These are phyloP conservation scores for Drosophila truncata DNA, from an alignment of 1,140 invertebrate species.

Conservation along the genomic window DNA sequence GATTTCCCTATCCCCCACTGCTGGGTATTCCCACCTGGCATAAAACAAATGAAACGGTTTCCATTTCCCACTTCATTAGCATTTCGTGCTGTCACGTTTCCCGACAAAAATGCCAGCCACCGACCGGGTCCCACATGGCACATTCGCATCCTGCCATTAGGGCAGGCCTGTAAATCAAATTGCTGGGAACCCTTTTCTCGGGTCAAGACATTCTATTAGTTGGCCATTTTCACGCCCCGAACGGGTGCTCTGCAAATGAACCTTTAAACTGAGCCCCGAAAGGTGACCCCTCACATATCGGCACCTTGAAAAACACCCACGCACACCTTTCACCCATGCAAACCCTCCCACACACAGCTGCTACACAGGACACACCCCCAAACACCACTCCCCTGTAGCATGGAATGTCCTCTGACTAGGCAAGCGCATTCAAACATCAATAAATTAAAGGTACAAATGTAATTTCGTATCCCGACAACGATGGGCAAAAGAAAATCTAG, in stretches of 20 bases:
- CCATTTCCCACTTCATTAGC: conserved; percentile 51
- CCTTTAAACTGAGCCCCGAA: conserved; percentile 56
- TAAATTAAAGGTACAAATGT: conserved; percentile 83
- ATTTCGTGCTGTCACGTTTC: conserved; percentile 47
- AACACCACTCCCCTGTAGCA: neutral
- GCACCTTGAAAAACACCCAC: conserved; percentile 33
- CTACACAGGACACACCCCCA: conserved; percentile 48
- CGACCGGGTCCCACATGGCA: conserved; percentile 24
- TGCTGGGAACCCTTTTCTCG: conserved; percentile 57
- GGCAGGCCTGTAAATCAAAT: conserved; percentile 53
- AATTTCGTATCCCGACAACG: conserved; percentile 70
- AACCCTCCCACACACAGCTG: conserved; percentile 46
- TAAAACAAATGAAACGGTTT: conserved; percentile 48
- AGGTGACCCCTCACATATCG: conserved; percentile 47
- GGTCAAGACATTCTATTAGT: conserved; percentile 69
- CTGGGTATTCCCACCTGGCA: conserved; percentile 30
- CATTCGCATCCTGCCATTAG: conserved; percentile 54
- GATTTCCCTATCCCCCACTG: conserved; percentile 18
- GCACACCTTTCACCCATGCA: conserved; percentile 33
- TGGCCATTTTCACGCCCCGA: conserved; percentile 77
- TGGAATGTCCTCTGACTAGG: conserved; percentile 36
- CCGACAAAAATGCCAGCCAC: conserved; percentile 11
- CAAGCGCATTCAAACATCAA: conserved; percentile 75
- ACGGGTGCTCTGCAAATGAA: conserved; percentile 50
- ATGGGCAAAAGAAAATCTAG: conserved; percentile 7